These are phyloP conservation scores for Willowsia nigromaculata DNA, from an alignment of 2,888 invertebrate species.

Conservation along the genomic window DNA sequence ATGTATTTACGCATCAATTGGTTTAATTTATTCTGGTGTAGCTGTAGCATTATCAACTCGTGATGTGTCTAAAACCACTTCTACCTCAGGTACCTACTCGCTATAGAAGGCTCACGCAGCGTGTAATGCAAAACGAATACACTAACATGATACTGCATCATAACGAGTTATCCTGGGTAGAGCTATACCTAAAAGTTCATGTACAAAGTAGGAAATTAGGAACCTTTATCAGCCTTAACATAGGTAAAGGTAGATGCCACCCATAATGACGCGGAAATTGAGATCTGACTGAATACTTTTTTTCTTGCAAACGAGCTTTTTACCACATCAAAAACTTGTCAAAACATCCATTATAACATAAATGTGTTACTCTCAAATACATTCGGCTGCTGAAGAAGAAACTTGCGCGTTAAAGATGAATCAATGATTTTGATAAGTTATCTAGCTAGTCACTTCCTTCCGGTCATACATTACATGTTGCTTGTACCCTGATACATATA, in stretches of 20 bases:
- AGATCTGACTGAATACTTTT: too few species aligned
- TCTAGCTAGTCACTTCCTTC: not conserved
- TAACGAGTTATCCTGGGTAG: too few species aligned
- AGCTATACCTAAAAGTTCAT: too few species aligned
- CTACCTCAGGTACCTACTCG: too few species aligned
- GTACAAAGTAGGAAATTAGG: slow-evolving; percentile 5
- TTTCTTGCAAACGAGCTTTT: not conserved
- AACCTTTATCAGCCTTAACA: not conserved
- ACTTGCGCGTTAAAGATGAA: not conserved
- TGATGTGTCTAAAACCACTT: too few species aligned
- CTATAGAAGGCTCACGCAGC: not conserved
- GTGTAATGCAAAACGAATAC: not conserved
- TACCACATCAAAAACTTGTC: not conserved
- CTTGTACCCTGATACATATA: not conserved
- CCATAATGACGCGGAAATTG: not conserved
- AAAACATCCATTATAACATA: not conserved
- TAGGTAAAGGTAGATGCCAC: too few species aligned
- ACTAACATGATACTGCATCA: too few species aligned
- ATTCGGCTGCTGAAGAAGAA: not conserved
- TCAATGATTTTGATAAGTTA: not conserved
- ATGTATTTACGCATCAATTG: not conserved
- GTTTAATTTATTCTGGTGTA: not conserved
- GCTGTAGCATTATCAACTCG: too few species aligned
- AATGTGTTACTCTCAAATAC: too few species aligned
- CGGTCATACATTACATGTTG: not conserved